Conservation (phyloP, 2,888 invertebrate genomes). For the Punctoribates punctum region DNA sequence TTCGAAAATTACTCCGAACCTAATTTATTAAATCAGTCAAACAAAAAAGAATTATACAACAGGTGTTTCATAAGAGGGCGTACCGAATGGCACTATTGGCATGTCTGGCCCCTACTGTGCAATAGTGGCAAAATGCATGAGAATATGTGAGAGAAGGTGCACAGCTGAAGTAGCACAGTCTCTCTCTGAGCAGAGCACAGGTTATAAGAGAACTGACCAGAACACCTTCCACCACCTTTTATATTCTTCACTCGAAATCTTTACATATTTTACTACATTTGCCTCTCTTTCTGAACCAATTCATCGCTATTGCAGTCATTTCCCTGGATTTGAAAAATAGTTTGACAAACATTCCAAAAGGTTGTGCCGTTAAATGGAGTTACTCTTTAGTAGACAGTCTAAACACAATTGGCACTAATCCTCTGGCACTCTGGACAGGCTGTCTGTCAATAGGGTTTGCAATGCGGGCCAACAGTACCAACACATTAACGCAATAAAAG, state of each 20-base stretch:
- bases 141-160: background rate
- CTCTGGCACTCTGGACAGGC: background rate
- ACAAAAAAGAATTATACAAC: conserved; percentile 23
- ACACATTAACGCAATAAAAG: background rate
- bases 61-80: conserved; percentile 32
- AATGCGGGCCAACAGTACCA: background rate
- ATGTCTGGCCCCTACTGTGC: background rate
- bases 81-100: conserved; percentile 20
- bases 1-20: background rate
- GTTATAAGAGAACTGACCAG: background rate
- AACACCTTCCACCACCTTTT: conserved; percentile 13
- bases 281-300: background rate
- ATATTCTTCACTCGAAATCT: background rate
- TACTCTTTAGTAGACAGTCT: too few species aligned
- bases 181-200: background rate
- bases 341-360: background rate
- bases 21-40: conserved; percentile 24
- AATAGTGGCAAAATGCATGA: background rate
- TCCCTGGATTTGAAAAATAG: conserved; percentile 6
- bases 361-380: background rate
- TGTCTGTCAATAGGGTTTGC: background rate
- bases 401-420: conserved; percentile 32
- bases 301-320: background rate
- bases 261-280: conserved; percentile 18
- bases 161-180: background rate